A percentile compares a stretch with the other conserved stretches of the same genome.
Evolutionary conservation across 2,113 vertebrate genomes (phyloP).

Genomic region (Eulemur rufifrons): DNA sequence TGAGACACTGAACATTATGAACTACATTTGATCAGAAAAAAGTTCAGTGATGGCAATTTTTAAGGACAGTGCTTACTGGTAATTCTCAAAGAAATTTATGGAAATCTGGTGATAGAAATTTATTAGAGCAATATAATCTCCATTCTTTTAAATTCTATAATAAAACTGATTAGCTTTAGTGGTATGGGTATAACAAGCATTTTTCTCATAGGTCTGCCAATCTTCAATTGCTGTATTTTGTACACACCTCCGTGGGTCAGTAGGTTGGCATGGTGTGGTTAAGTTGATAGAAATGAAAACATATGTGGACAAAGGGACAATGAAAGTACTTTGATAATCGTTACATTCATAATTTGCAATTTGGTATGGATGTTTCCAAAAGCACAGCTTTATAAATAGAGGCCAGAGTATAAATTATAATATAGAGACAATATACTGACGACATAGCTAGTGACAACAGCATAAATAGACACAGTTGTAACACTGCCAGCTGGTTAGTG

Average conservation of each 20-base stretch:
- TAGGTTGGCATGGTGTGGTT: not conserved
- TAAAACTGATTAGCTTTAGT: conserved; percentile 31
- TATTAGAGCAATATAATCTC: conserved; percentile 45
- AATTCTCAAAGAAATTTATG: conserved; percentile 20
- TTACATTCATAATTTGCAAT: not conserved
- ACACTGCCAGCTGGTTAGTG: not conserved
- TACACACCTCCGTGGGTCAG: not conserved
- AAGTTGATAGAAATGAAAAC: not conserved
- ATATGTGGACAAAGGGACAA: not conserved
- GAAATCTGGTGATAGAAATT: conserved; percentile 50
- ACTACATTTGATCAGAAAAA: not conserved
- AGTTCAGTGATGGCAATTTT: not conserved
- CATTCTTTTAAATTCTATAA: conserved; percentile 46
- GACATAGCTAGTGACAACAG: not conserved
- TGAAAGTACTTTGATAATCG: not conserved
- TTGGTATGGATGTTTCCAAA: not conserved
- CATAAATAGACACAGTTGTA: not conserved
- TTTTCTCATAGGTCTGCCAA: not conserved
- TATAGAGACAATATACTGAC: not conserved
- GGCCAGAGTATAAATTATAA: not conserved
- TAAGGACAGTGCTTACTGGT: conserved; percentile 32
- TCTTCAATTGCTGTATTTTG: not conserved
- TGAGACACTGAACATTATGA: not conserved
- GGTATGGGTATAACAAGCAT: not conserved
- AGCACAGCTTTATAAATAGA: not conserved